Percentiles rank a stretch among this genome's conserved stretches.
These are phyloP conservation scores for Molossus molossus DNA, from an alignment of 2,797 vertebrate genomes.

Conservation along the genomic window DNA sequence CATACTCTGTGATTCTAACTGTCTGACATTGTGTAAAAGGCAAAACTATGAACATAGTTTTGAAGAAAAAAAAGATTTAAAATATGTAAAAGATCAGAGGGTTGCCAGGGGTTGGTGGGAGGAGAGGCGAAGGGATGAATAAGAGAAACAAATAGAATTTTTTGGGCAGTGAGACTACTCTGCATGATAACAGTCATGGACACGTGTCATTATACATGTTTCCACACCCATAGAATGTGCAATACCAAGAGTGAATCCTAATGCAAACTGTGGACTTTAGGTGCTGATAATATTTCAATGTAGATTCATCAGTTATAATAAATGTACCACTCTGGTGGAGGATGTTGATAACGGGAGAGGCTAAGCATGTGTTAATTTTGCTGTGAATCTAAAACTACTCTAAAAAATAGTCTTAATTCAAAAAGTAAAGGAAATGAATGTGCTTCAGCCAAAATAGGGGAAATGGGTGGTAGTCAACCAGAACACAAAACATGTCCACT, in stretches of 20 bases:
- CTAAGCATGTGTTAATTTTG: background rate
- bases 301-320: background rate
- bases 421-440: background rate
- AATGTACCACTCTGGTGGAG: background rate
- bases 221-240: background rate
- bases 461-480: background rate
- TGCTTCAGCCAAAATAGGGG: background rate
- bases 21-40: background rate
- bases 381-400: constrained; percentile 37
- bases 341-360: background rate
- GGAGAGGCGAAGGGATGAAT: background rate
- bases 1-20: background rate
- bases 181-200: background rate
- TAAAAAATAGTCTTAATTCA: background rate
- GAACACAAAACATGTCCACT: background rate
- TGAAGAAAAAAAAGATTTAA: too few species aligned
- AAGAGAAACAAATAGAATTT: background rate
- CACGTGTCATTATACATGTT: background rate
- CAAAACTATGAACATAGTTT: background rate
- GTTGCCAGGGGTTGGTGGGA: background rate
- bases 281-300: background rate
- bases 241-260: background rate
- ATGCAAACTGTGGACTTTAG: background rate
- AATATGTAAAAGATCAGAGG: background rate
- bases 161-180: background rate